These are phyloP conservation scores for Orussus abietinus DNA, from an alignment of 1,140 invertebrate species.

Conservation along the genomic window DNA sequence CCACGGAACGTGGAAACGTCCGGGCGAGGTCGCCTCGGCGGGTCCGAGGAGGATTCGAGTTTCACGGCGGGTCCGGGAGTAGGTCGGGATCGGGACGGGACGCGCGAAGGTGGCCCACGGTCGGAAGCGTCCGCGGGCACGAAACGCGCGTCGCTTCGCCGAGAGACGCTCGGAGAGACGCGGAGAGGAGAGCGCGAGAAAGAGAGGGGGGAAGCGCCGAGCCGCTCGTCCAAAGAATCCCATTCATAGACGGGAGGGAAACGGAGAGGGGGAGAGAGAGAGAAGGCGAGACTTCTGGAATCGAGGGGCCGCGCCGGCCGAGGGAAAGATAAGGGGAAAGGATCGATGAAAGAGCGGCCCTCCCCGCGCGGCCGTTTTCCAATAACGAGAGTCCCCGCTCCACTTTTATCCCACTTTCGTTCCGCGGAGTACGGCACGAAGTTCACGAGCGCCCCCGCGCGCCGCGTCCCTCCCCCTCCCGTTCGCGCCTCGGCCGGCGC, in stretches of 20 bases:
- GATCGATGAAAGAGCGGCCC: conserved; percentile 43
- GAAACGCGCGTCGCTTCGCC: conserved; percentile 10
- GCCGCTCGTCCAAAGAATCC: conserved; percentile 47
- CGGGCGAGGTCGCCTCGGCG: no score
- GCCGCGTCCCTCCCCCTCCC: no score
- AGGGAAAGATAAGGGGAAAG: conserved; percentile 37
- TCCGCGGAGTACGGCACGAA: not conserved
- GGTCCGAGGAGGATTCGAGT: no score
- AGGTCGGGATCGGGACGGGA: no score
- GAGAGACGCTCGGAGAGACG: not conserved
- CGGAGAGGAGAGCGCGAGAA: not conserved
- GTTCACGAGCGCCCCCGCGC: no score
- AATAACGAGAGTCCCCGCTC: not conserved
- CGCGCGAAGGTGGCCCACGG: no score
- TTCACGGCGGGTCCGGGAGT: no score
- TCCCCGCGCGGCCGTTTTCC: not conserved
- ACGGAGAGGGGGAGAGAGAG: conserved; percentile 13
- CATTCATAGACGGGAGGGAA: conserved; percentile 41
- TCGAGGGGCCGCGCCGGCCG: conserved; percentile 29
- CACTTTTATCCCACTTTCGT: not conserved
- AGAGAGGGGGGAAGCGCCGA: no score
- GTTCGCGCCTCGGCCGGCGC: no score
- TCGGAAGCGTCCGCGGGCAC: no score
- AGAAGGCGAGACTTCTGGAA: conserved; percentile 16
- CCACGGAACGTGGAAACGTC: no score